phyloP scores from a whole-genome alignment of 2,113 vertebrate genomes.

The Melanotaenia duboulayi region DNA sequence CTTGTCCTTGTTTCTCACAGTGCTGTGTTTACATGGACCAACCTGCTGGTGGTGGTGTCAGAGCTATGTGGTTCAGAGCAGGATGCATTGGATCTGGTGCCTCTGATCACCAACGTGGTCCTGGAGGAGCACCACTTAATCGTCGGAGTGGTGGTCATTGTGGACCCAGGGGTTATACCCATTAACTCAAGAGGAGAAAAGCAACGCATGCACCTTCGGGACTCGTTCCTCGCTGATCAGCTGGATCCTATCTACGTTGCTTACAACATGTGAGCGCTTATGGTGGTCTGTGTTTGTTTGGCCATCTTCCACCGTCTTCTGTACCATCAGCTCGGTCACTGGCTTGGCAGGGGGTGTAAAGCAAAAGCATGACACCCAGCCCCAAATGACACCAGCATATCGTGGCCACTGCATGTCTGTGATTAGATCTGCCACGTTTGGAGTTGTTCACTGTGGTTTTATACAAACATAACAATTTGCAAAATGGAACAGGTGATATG shows the following conservation, averaged over 20 bases:
- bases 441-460: slow-evolving; percentile 74
- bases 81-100: slow-evolving; percentile 96
- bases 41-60: slow-evolving; percentile 96
- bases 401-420: slow-evolving; percentile 68
- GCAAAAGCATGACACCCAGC: slow-evolving; percentile 52
- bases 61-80: slow-evolving; percentile 97
- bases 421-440: slow-evolving; percentile 57
- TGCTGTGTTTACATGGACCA: slow-evolving; percentile 99
- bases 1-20: slow-evolving; percentile 67
- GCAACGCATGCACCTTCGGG: slow-evolving; percentile 97
- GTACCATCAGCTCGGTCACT: slow-evolving; percentile 10
- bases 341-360: slow-evolving; percentile 36
- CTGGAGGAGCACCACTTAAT: slow-evolving; percentile 98
- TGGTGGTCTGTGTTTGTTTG: neutral
- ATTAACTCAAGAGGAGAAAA: slow-evolving; percentile 99
- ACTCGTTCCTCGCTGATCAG: slow-evolving; percentile 97
- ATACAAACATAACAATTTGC: slow-evolving; percentile 37
- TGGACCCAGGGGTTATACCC: slow-evolving; percentile 96
- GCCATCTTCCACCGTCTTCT: slow-evolving; percentile 5
- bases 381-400: slow-evolving; percentile 69
- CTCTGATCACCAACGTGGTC: slow-evolving; percentile 95
- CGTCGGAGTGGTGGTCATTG: slow-evolving; percentile 96
- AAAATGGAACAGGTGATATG: slow-evolving; percentile 39
- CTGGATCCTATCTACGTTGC: slow-evolving; percentile 98
- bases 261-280: slow-evolving; percentile 93